Evolutionary conservation across 2,888 invertebrate genomes (phyloP).

Genomic region (Macrophya alboannulata): DNA sequence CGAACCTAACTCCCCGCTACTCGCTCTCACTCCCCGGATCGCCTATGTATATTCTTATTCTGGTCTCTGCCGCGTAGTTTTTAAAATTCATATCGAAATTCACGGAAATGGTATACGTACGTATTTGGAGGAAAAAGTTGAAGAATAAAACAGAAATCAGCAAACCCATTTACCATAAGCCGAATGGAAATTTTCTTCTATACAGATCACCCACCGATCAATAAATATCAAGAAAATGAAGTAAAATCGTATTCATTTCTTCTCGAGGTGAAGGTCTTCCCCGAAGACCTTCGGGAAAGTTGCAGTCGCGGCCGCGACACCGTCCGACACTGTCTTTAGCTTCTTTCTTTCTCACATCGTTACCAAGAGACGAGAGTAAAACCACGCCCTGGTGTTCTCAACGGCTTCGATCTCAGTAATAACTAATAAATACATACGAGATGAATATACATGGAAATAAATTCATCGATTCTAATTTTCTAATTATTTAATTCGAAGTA

Average conservation of each 20-base stretch:
- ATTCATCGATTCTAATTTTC: neutral
- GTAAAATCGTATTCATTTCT: neutral
- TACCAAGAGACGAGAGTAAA: neutral
- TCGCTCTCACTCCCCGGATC: neutral
- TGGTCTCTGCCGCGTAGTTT: neutral
- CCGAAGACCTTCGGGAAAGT: constrained; percentile 45
- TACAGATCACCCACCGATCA: neutral
- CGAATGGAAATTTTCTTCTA: too few species aligned
- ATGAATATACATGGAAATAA: neutral
- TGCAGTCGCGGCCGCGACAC: neutral
- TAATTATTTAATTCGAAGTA: neutral
- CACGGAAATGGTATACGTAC: neutral
- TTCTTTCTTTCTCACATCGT: neutral
- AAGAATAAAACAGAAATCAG: neutral
- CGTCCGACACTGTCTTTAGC: constrained; percentile 8
- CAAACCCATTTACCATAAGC: neutral
- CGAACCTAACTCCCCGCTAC: neutral
- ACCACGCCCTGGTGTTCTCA: constrained; percentile 9
- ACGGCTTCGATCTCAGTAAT: neutral
- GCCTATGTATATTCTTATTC: neutral
- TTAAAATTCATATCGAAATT: neutral
- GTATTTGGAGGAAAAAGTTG: neutral
- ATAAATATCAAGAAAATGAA: neutral
- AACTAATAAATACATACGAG: neutral
- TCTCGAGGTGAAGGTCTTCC: constrained; percentile 49